These are phyloP conservation scores for Sander vitreus DNA, from an alignment of 2,113 vertebrate genomes.

Conservation along the genomic window DNA sequence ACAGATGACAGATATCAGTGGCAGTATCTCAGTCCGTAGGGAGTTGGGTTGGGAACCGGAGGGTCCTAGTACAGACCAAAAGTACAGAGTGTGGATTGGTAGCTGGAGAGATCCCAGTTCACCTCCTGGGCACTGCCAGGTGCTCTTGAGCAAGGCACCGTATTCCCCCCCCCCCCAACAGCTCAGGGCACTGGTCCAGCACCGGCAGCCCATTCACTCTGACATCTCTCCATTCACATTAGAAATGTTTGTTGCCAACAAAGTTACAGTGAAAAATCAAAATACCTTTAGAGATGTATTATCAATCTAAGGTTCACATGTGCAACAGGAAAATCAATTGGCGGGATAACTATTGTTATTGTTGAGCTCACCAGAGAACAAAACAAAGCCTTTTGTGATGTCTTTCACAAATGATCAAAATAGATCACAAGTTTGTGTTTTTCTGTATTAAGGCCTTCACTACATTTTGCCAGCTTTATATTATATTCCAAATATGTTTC, in stretches of 20 bases:
- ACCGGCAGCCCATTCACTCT: too few relatives aligned
- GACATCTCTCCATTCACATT: too few relatives aligned
- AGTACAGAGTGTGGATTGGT: too few relatives aligned
- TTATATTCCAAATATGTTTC: not conserved
- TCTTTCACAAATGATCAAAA: not conserved
- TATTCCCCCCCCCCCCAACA: too few relatives aligned
- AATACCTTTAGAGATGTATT: not conserved
- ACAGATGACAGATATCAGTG: not conserved
- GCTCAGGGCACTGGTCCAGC: too few relatives aligned
- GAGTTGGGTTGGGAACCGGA: too few relatives aligned
- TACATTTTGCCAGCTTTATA: not conserved
- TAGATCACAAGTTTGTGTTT: not conserved
- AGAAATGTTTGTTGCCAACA: too few relatives aligned
- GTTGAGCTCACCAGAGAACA: constrained; percentile 1
- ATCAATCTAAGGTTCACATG: not conserved
- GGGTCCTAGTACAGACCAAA: too few relatives aligned
- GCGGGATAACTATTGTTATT: not conserved
- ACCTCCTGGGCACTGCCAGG: too few relatives aligned
- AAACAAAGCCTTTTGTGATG: not conserved
- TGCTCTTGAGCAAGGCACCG: too few relatives aligned
- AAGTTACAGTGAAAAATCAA: not conserved
- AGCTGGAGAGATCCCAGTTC: too few relatives aligned
- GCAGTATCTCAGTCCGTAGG: too few relatives aligned
- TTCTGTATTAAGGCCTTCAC: not conserved
- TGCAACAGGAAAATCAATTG: constrained; percentile 3